These are phyloP conservation scores for Dreissena rostriformis DNA, from an alignment of 1,140 invertebrate species.

Conservation along the genomic window DNA sequence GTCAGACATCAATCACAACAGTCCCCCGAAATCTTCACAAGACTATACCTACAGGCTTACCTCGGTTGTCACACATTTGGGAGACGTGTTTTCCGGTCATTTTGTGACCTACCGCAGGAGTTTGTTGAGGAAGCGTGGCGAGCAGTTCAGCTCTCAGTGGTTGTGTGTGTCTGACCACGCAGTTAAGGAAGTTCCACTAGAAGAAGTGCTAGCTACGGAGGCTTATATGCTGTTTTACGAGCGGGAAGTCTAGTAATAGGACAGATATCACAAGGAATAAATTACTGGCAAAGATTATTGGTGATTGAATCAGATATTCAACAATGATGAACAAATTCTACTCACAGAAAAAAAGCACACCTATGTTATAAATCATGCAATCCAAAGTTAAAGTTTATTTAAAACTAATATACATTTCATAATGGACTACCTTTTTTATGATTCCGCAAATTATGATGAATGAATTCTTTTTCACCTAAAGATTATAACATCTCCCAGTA, in stretches of 20 bases:
- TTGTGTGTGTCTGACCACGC: constrained; percentile 81
- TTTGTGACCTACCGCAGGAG: constrained; percentile 95
- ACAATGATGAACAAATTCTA: too few relatives aligned
- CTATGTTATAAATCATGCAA: too few relatives aligned
- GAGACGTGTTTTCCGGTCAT: constrained; percentile 92
- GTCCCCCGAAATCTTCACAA: constrained; percentile 38
- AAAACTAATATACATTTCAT: too few relatives aligned
- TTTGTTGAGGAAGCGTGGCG: constrained; percentile 57
- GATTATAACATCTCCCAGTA: too few relatives aligned
- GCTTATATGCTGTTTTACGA: constrained; percentile 84
- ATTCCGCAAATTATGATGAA: too few relatives aligned
- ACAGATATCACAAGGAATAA: too few relatives aligned
- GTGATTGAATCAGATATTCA: too few relatives aligned
- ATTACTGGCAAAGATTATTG: too few relatives aligned
- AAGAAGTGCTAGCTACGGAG: constrained; percentile 79
- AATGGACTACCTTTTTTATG: too few relatives aligned
- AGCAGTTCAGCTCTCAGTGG: constrained; percentile 79
- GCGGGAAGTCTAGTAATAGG: not conserved
- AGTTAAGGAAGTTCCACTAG: constrained; percentile 76
- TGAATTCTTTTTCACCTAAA: too few relatives aligned
- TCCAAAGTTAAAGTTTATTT: too few relatives aligned
- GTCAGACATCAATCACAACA: constrained; percentile 74
- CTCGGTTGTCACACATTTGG: constrained; percentile 94
- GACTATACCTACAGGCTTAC: constrained; percentile 86
- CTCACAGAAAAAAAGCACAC: too few relatives aligned